These are phyloP conservation scores for Myotis vivesi DNA, from an alignment of 2,797 vertebrate genomes.

Conservation along the genomic window DNA sequence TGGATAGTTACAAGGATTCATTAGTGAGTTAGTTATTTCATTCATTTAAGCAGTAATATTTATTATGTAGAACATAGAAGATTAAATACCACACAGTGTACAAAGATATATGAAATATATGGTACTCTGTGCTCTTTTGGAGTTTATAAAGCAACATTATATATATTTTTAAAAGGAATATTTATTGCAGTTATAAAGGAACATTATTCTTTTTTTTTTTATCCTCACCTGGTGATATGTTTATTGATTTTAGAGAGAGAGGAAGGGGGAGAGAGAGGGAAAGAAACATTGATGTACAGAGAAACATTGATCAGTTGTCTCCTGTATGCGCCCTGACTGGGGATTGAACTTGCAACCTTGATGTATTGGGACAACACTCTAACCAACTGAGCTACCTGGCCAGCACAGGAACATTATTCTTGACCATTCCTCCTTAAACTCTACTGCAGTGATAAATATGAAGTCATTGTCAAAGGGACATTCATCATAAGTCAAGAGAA, in stretches of 20 bases:
- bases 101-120: background rate
- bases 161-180: no score
- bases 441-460: background rate
- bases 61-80: background rate
- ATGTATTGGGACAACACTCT: background rate
- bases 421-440: background rate
- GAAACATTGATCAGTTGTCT: background rate
- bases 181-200: no score
- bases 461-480: conserved; percentile 16
- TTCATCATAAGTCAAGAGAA: background rate
- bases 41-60: background rate
- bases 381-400: background rate
- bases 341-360: no score
- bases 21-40: conserved; percentile 11
- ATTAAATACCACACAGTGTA: background rate
- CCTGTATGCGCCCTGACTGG: background rate
- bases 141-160: conserved; percentile 1
- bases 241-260: background rate
- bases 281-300: background rate
- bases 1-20: background rate
- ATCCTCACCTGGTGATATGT: background rate
- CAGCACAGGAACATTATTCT: background rate
- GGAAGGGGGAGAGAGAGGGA: background rate
- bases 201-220: no score
- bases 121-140: background rate